These are phyloP conservation scores for Cistogaster globosa DNA, from an alignment of 2,888 invertebrate species.

Conservation along the genomic window DNA sequence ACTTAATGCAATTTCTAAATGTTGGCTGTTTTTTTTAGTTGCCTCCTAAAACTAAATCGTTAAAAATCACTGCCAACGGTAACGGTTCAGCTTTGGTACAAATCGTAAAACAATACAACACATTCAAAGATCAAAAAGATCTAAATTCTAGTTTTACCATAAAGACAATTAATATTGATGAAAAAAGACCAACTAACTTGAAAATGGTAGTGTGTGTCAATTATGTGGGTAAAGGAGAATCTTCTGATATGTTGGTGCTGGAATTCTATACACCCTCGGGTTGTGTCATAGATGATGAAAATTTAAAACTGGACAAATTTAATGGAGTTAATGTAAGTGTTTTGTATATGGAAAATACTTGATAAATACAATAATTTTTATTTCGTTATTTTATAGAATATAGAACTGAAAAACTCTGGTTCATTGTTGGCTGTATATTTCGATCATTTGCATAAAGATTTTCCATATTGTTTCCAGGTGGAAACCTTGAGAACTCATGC, in stretches of 20 bases:
- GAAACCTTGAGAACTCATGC: no score
- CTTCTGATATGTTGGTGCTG: constrained; percentile 95
- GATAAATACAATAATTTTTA: no score
- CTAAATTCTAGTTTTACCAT: constrained; percentile 93
- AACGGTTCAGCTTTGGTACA: constrained; percentile 91
- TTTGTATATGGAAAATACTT: no score
- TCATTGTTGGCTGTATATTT: constrained; percentile 88
- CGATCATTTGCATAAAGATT: constrained; percentile 85
- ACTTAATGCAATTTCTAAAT: no score
- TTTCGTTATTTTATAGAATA: no score
- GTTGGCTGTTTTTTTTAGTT: constrained; percentile 72
- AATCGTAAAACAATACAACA: constrained; percentile 91
- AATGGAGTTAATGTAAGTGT: no score
- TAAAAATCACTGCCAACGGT: constrained; percentile 91
- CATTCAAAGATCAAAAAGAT: constrained; percentile 89
- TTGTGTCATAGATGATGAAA: constrained; percentile 91
- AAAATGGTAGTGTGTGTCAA: constrained; percentile 92
- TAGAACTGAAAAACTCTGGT: no score
- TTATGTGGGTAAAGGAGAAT: constrained; percentile 84
- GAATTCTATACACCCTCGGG: constrained; percentile 95
- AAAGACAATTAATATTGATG: constrained; percentile 89
- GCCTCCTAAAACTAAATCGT: constrained; percentile 84
- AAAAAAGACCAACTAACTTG: constrained; percentile 86
- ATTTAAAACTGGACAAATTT: constrained; percentile 88
- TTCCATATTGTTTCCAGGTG: constrained; percentile 90